A percentile compares a stretch with the other conserved stretches of the same genome.
phyloP scores from a whole-genome alignment of 2,797 vertebrate species.

The Gymnothorax javanicus region DNA sequence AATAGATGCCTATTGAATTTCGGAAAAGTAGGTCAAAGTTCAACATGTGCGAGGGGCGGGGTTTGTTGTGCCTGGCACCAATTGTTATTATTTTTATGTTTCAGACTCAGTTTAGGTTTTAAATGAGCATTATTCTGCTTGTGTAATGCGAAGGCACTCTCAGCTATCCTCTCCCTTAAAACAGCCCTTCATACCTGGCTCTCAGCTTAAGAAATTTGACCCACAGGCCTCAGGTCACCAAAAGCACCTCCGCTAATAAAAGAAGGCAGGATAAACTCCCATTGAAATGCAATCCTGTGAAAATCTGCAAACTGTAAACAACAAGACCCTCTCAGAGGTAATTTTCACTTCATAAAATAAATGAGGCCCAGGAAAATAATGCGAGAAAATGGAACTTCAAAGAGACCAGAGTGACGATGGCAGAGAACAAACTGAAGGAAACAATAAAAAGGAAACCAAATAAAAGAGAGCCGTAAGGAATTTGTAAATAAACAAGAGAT shows the following conservation, averaged over 20 bases:
- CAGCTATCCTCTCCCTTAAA: neutral
- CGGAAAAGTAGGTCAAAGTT: too few relatives aligned
- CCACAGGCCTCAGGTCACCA: slow-evolving; percentile 39
- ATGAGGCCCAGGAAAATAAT: slow-evolving; percentile 47
- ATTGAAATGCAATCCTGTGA: slow-evolving; percentile 54
- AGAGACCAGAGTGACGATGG: slow-evolving; percentile 39
- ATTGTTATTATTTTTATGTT: too few relatives aligned
- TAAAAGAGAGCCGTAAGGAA: slow-evolving; percentile 36
- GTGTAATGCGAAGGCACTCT: neutral
- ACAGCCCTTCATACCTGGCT: slow-evolving; percentile 36
- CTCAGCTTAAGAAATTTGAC: slow-evolving; percentile 43
- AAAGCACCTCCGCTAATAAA: slow-evolving; percentile 41
- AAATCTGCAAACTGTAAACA: slow-evolving; percentile 56
- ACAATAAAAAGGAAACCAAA: slow-evolving; percentile 51
- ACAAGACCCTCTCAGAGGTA: slow-evolving; percentile 45
- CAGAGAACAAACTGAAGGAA: slow-evolving; percentile 36
- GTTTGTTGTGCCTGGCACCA: too few relatives aligned
- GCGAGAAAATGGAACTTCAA: slow-evolving; percentile 55
- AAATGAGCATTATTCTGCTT: neutral
- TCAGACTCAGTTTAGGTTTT: too few relatives aligned
- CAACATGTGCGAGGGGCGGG: too few relatives aligned
- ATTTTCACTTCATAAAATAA: slow-evolving; percentile 56
- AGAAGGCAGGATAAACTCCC: slow-evolving; percentile 50
- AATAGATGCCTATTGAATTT: too few relatives aligned
- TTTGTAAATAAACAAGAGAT: slow-evolving; percentile 38